A percentile compares a stretch with the other conserved stretches of the same genome.
Evolutionary conservation across 1,140 invertebrate species (phyloP).

Genomic region (Trachelipus rathkii): DNA sequence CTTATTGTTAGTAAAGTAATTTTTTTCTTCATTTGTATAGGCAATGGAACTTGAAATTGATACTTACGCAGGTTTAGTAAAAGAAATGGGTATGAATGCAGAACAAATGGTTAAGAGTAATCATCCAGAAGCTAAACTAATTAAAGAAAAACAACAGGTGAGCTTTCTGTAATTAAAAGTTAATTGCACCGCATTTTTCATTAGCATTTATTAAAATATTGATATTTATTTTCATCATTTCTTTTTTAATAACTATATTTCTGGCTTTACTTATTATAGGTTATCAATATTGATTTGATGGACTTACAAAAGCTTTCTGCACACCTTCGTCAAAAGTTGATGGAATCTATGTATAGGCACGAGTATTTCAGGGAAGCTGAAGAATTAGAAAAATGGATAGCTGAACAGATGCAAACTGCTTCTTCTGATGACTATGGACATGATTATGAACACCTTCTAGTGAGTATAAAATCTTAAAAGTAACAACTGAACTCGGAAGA

Average conservation of each 20-base stretch:
- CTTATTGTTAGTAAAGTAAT: background rate
- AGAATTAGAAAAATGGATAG: constrained; percentile 91
- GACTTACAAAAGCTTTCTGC: constrained; percentile 75
- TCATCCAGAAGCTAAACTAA: constrained; percentile 69
- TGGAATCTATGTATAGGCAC: constrained; percentile 85
- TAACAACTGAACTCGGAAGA: background rate
- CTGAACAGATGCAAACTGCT: constrained; percentile 83
- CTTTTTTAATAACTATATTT: background rate
- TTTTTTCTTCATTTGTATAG: constrained; percentile 51
- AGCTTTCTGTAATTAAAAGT: constrained; percentile 35
- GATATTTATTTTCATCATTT: background rate
- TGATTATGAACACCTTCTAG: constrained; percentile 91
- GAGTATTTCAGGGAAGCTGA: constrained; percentile 83
- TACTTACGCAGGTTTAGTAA: constrained; percentile 85
- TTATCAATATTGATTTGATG: constrained; percentile 66
- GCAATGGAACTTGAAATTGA: constrained; percentile 86
- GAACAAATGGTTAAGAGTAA: constrained; percentile 66
- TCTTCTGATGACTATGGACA: constrained; percentile 93
- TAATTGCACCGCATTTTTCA: background rate
- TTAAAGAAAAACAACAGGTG: constrained; percentile 70
- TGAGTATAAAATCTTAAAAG: constrained; percentile 50
- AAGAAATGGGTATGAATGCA: constrained; percentile 84
- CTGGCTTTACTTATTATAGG: constrained; percentile 47
- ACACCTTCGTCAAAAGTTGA: constrained; percentile 72
- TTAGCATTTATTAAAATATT: background rate